phyloP scores from a whole-genome alignment of 2,113 vertebrate genomes.

The Steatornis caripensis region DNA sequence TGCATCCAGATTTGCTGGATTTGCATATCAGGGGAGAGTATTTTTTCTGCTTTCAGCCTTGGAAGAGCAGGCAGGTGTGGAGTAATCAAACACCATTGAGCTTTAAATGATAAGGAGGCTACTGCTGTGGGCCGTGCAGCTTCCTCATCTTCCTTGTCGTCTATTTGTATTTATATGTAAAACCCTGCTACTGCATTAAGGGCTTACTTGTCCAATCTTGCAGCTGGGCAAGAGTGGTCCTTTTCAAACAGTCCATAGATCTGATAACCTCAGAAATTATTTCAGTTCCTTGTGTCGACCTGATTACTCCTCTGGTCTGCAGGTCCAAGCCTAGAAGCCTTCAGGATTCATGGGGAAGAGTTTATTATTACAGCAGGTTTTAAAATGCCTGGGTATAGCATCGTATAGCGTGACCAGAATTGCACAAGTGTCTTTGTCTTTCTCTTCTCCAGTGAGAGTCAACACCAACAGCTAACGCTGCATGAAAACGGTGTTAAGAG shows the following conservation, averaged over 20 bases:
- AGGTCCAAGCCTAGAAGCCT: neutral
- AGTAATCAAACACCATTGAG: conserved; percentile 62
- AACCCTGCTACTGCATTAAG: neutral
- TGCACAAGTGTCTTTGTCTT: neutral
- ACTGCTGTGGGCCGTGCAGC: neutral
- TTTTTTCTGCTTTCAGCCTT: conserved; percentile 15
- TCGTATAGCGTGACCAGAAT: too few species aligned
- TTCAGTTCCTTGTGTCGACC: neutral
- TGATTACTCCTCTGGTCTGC: neutral
- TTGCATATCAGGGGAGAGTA: conserved; percentile 45
- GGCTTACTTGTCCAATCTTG: neutral
- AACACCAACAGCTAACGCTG: neutral
- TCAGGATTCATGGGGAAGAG: neutral
- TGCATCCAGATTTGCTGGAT: neutral
- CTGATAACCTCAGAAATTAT: neutral
- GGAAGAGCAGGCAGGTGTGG: conserved; percentile 43
- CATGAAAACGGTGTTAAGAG: rapidly evolving
- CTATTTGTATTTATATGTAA: neutral
- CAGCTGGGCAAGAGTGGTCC: neutral
- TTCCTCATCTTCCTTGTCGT: neutral
- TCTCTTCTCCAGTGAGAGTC: neutral
- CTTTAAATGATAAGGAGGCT: neutral
- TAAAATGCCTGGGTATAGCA: neutral
- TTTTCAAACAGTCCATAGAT: neutral
- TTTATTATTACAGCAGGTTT: neutral